Base-by-base conservation (phyloP, 1,140 invertebrate genomes). In the Campoletis sonorensis region DNA sequence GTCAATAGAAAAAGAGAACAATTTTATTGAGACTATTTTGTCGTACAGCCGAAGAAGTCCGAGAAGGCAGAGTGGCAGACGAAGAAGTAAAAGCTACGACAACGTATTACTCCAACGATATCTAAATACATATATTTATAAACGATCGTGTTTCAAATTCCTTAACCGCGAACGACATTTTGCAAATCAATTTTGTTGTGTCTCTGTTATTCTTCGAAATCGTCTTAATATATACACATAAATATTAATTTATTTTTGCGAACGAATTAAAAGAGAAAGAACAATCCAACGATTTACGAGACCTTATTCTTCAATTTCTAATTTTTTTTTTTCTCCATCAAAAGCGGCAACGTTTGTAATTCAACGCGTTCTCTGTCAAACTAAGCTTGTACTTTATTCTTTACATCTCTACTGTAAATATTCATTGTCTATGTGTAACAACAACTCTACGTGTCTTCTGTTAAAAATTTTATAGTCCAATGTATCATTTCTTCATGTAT, bases 31-130 rank as follows among this genome's bases (percentile, higher is more conserved):
- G 68, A 58, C 68, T 4, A 70, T 82, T 79, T 68, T 90, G 86
- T 92, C 91, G 87, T 92, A 94, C 95, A 96, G 95, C 93, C 94
- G 88, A 95, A 95, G 94, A 95, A 95, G 91, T 94, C 94, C 89
- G 95, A 96, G 94, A 96, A 96, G 91, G 95, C 95, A 92, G 95
- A 96, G 91, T 96, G 95, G 95, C 95, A 93, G 92, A 93, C 95
- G 94, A 96, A 95, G 94, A 95, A 96, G 92, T 95, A 94, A 88
- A 88, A 89, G 88, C 82, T 84, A 86, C 86, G 86, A 83, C 86
- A 81, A 86, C 84, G 85, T 77, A 13, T 58, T 58, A 83, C 79
- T 81, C 85, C 81, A 85, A 83, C 84, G 76, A 85, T 82, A 78
- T 61, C 75, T 72, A 79, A 13, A 26, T 72, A 81, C 61, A 77